Evolutionary conservation across 2,113 vertebrate genomes (phyloP), one percentile per base, ranked within the genome.

Genomic region (Peromyscus leucopus): DNA sequence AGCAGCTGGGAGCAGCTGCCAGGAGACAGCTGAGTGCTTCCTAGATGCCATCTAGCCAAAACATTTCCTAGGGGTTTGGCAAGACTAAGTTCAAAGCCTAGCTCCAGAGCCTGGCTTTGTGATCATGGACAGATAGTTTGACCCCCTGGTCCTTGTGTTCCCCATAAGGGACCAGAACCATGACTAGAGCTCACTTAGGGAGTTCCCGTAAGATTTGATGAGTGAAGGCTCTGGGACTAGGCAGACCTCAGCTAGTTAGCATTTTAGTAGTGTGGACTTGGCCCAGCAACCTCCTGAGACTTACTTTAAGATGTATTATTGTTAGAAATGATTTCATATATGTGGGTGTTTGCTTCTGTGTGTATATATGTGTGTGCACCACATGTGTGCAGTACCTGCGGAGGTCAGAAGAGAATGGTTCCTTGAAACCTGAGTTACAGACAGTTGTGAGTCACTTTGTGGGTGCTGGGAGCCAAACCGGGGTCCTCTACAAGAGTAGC

Each of bases 111-210:
- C 78, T 69, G 39, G 17, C 61, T 94, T 86, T 86, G 36, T 93
- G 69, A 74, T 22, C 51, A 72, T 89, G 16, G 39, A 82, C 75
- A 90, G 28, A 42, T 5, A 78, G 31, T 42, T 39, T 69, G 24
- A 75, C 36, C n/a, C 90, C 72, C 16, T 39, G 36, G 76, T 46
- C 65, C 28, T 83, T 26, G 0, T 90, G 72, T 93, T 72, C 39
- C 85, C 88, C 74, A 17, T 55, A 59, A 93, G 86, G 48, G 55
- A 57, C 39, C 63, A 71, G 39, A 78, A 17, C 17, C 65, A 31
- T 93, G 78, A 46, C 24, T 89, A 95, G 88, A 82, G 75, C 51
- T 95, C 22, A 88, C 15, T 84, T 95, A 12, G 4, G n/a, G 39
- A 24, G 42, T 85, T 91, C 28, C 61, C 61, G 6, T 88, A 33